Base-by-base conservation (phyloP, 2,888 invertebrate genomes). In the Kuschelorhynchus macadamiae region DNA sequence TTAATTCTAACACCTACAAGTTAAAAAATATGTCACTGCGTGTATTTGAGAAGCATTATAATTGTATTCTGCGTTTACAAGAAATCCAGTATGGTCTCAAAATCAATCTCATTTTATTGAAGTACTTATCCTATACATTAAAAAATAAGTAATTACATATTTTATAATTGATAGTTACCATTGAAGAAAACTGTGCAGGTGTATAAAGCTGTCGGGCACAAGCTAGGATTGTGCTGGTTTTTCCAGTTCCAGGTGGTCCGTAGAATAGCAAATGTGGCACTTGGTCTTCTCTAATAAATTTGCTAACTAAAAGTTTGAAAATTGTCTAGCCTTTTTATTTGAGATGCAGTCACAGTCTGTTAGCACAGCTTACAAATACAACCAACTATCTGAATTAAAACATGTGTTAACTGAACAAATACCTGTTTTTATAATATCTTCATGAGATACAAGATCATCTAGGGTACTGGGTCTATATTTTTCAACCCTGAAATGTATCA, bases 191-290 rank as follows among this genome's bases (percentile, higher is more conserved):
- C 80, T 97, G 95, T 68, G 91, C 89, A 4, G 94, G 92, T 2
- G 92, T 89, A 81, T 98, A 99, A 74, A 99, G 88, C 83, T 96
- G 92, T 74, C 89, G 91, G 1, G 98, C 98, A 85, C 97, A 96
- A 17, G 98, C 98, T 70, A 99, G 86, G 72, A 99, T 97, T 5
- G 98, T 98, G 72, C 95, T 97, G 0, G 98, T 99, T 86, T 99
- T 99, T 2, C 97, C 98, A 20, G 98, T 98, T 57, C 98, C 99
- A 0, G 98, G 98, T 8, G 98, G 98, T 0, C 99, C 99, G 85
- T 99, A 99, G 78, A 99, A 94, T 20, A 99, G 85, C 60, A 99
- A 85, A 87, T 99, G 98, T 0, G 99, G 99, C 47, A 99, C 85
- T 75, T 95, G 94, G 80, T 96, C 93, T 80, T 96, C 93, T 66